A percentile compares a stretch with the other conserved stretches of the same genome.
These are phyloP conservation scores for Cottus gobio DNA, from an alignment of 2,113 vertebrate species.

Conservation along the genomic window DNA sequence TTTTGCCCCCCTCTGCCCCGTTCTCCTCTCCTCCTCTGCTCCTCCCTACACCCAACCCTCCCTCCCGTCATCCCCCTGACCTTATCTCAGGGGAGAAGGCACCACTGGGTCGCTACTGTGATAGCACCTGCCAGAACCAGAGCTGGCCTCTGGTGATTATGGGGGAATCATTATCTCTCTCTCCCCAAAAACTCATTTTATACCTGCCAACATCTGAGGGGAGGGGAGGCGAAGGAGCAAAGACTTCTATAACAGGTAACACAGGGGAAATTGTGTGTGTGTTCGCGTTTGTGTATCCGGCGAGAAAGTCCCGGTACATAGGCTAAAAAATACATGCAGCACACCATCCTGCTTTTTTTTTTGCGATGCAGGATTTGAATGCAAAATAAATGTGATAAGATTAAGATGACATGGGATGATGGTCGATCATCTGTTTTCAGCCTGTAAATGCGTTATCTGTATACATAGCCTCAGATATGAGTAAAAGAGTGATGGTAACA, in stretches of 20 bases:
- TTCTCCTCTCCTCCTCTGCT: conserved; percentile 54
- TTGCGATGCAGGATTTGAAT: not conserved
- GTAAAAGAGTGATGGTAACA: not conserved
- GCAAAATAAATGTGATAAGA: conserved; percentile 22
- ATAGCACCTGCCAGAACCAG: conserved; percentile 81
- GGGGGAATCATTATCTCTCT: conserved; percentile 81
- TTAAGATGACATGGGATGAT: conserved; percentile 13
- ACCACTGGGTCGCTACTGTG: conserved; percentile 83
- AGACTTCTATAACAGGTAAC: conserved; percentile 70
- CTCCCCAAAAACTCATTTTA: conserved; percentile 80
- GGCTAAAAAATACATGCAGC: conserved; percentile 7
- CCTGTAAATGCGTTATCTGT: not conserved
- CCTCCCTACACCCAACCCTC: conserved; percentile 57
- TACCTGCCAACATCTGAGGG: conserved; percentile 79
- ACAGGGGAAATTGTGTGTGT: conserved; percentile 29
- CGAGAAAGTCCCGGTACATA: not conserved
- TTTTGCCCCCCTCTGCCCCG: conserved; percentile 61
- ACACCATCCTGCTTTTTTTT: conserved; percentile 6
- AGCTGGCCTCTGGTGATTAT: conserved; percentile 82
- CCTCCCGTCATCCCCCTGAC: conserved; percentile 74
- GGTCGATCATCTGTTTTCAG: conserved; percentile 2
- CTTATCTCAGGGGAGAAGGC: conserved; percentile 88
- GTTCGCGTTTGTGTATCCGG: not conserved
- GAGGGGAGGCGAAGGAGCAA: conserved; percentile 57
- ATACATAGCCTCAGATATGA: not conserved